phyloP scores from a whole-genome alignment of 2,113 vertebrate species.

The Xiphophorus hellerii region DNA sequence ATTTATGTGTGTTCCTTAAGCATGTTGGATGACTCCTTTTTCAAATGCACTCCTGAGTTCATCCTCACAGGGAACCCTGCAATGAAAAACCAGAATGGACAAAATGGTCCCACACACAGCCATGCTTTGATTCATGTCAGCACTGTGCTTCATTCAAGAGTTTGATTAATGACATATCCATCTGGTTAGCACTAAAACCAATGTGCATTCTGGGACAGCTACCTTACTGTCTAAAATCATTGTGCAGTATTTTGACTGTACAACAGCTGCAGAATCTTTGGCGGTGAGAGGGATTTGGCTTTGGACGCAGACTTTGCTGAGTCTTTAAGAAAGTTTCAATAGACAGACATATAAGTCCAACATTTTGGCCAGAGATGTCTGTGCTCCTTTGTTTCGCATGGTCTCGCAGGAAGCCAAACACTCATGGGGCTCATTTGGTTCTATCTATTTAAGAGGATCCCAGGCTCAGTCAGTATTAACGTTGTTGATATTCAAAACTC shows the following conservation, averaged over 20 bases:
- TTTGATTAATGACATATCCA: conserved; percentile 61
- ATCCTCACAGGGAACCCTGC: conserved; percentile 11
- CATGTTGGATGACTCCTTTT: conserved; percentile 11
- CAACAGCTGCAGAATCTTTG: conserved; percentile 62
- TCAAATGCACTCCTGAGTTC: not conserved
- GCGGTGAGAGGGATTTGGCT: conserved; percentile 66
- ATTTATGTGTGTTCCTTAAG: not conserved
- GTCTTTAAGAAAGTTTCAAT: conserved; percentile 47
- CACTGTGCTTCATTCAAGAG: conserved; percentile 40
- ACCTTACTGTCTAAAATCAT: conserved; percentile 44
- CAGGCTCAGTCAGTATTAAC: conserved; percentile 43
- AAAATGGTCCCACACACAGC: conserved; percentile 37
- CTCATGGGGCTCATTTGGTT: conserved; percentile 72
- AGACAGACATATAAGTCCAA: conserved; percentile 71
- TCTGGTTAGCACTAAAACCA: conserved; percentile 41
- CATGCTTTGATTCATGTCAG: conserved; percentile 54
- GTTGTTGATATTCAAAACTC: conserved; percentile 16
- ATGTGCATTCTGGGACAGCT: conserved; percentile 49
- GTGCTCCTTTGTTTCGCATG: conserved; percentile 70
- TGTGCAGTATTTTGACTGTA: conserved; percentile 31
- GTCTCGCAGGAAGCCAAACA: conserved; percentile 70
- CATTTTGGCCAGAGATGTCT: conserved; percentile 65
- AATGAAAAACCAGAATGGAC: conserved; percentile 42
- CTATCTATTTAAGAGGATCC: conserved; percentile 45
- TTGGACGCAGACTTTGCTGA: conserved; percentile 33